Conservation (phyloP, 2,113 vertebrate genomes). For the Callithrix jacchus region DNA sequence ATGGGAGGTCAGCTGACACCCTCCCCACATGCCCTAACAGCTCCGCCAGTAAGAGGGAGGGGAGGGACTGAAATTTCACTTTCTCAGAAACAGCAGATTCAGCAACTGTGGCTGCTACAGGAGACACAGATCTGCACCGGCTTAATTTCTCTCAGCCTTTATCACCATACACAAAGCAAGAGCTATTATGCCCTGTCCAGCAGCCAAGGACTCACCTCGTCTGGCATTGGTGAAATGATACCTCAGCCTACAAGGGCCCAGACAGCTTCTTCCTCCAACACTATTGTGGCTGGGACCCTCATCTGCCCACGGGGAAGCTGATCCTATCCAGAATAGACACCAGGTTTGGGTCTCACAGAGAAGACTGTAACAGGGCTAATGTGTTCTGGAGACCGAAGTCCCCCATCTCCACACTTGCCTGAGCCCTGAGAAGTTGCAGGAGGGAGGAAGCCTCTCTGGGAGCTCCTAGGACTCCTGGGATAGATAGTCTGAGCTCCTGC, state of each 20-base stretch:
- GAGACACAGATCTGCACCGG: constrained; percentile 62
- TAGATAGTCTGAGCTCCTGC: neutral
- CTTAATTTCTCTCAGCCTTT: constrained; percentile 68
- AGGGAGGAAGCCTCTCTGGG: rapidly evolving
- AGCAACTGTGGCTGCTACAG: constrained; percentile 70
- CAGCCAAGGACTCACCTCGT: constrained; percentile 60
- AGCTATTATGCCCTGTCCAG: constrained; percentile 59
- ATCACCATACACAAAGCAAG: constrained; percentile 50
- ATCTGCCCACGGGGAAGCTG: neutral
- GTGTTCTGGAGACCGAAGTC: neutral
- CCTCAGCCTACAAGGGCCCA: neutral
- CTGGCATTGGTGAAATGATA: constrained; percentile 67
- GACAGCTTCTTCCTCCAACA: constrained; percentile 3
- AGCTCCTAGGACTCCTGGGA: neutral
- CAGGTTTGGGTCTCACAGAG: too few species aligned
- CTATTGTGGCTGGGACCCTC: neutral
- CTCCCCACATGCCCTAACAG: neutral
- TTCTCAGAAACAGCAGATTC: constrained; percentile 77
- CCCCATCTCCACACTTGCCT: neutral
- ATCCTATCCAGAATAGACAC: neutral
- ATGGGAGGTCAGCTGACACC: neutral
- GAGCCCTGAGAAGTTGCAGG: neutral
- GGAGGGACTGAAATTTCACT: constrained; percentile 62
- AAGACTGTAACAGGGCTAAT: neutral
- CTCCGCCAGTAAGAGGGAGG: neutral